phyloP scores from a whole-genome alignment of 2,113 vertebrate species.

The Morphnarchus princeps region DNA sequence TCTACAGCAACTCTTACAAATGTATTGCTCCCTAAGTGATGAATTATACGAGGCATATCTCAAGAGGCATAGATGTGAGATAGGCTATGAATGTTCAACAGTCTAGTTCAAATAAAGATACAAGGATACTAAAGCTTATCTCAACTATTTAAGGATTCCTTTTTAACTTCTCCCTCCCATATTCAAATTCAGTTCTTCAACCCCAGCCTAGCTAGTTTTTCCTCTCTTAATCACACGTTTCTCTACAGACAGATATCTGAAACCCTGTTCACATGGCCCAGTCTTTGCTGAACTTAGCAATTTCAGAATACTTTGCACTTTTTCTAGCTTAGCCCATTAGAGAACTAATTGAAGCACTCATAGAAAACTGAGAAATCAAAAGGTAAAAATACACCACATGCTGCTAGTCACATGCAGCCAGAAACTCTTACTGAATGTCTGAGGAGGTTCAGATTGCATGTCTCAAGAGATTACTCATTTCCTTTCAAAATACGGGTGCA shows the following conservation, averaged over 20 bases:
- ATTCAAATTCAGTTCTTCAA: constrained; percentile 32
- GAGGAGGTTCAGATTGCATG: not conserved
- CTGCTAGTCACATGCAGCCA: not conserved
- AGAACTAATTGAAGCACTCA: not conserved
- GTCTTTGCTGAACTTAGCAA: not conserved
- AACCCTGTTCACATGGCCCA: not conserved
- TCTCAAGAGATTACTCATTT: not conserved
- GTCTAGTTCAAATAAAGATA: constrained; percentile 30
- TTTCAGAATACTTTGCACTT: not conserved
- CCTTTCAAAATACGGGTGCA: not conserved
- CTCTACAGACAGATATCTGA: not conserved
- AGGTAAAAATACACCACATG: not conserved
- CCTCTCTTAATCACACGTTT: constrained; percentile 17
- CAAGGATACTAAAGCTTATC: constrained; percentile 36
- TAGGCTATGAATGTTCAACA: constrained; percentile 33
- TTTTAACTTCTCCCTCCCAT: constrained; percentile 21
- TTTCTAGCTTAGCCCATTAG: not conserved
- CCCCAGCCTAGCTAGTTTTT: constrained; percentile 41
- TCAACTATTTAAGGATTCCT: constrained; percentile 48
- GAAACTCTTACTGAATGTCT: not conserved
- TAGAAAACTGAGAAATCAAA: not conserved
- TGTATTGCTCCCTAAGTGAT: not conserved
- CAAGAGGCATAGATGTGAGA: constrained; percentile 20
- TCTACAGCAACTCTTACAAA: not conserved
- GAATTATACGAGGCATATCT: constrained; percentile 13